A percentile compares a stretch with the other conserved stretches of the same genome.
Conservation (phyloP, 2,113 vertebrate species). For the Fulica atra region DNA sequence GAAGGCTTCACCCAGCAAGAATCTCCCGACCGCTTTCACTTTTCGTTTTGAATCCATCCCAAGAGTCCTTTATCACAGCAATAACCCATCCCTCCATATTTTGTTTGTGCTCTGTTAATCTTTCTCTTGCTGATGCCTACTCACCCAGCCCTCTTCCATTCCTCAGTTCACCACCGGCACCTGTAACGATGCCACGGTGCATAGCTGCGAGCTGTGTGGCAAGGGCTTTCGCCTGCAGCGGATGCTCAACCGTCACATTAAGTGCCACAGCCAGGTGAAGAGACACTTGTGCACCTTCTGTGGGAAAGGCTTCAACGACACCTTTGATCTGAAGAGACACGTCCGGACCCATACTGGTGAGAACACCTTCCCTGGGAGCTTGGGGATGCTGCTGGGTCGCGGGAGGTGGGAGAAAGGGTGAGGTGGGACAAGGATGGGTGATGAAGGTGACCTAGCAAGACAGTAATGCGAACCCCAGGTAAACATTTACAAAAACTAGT, state of each 20-base stretch:
- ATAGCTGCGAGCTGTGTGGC: conserved; percentile 80
- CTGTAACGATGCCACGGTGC: conserved; percentile 49
- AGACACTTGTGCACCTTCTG: conserved; percentile 86
- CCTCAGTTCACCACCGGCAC: conserved; percentile 80
- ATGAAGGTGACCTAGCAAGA: background rate
- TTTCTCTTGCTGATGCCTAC: background rate
- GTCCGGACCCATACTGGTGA: conserved; percentile 87
- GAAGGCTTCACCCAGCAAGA: background rate
- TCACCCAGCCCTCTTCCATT: background rate
- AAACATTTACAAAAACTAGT: background rate
- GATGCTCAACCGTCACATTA: conserved; percentile 87
- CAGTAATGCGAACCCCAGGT: background rate
- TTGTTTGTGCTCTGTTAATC: background rate
- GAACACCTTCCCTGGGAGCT: background rate
- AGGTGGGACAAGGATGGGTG: background rate
- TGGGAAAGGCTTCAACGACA: conserved; percentile 88
- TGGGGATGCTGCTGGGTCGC: rapidly evolving
- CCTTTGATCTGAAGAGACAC: conserved; percentile 84
- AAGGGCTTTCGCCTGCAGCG: conserved; percentile 83
- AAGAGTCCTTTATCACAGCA: background rate
- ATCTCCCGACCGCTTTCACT: background rate
- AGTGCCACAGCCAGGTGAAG: conserved; percentile 86
- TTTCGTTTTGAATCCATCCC: background rate
- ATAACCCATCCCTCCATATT: background rate
- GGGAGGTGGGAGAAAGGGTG: background rate